These are phyloP conservation scores for Uria lomvia DNA, from an alignment of 2,113 vertebrate genomes.

Conservation along the genomic window DNA sequence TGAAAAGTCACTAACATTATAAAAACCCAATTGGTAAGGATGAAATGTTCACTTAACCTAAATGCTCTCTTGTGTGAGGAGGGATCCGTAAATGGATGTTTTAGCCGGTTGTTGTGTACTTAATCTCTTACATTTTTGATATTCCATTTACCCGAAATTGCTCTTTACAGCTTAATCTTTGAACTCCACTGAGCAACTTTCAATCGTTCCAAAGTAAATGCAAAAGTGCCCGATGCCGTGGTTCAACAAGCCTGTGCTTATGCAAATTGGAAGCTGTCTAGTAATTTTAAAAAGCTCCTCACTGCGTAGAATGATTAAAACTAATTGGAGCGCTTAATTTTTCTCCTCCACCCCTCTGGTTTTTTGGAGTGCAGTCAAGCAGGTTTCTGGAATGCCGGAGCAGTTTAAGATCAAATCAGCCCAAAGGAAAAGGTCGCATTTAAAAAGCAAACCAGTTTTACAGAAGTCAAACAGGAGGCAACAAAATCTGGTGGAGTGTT, in stretches of 20 bases:
- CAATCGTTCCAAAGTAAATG: conserved; percentile 11
- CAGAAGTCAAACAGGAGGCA: not conserved
- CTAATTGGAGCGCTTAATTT: conserved; percentile 69
- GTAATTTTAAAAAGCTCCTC: conserved; percentile 54
- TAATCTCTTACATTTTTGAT: not conserved
- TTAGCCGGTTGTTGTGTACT: not conserved
- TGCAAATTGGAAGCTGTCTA: conserved; percentile 49
- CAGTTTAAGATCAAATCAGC: conserved; percentile 43
- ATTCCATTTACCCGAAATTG: conserved; percentile 25
- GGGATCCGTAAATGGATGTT: not conserved
- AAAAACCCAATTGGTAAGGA: not conserved
- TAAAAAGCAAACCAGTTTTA: conserved; percentile 5
- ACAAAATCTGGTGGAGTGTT: not conserved
- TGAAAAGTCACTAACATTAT: not conserved
- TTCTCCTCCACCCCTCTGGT: conserved; percentile 27
- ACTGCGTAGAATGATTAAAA: conserved; percentile 51
- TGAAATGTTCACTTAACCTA: not conserved
- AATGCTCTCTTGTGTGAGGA: not conserved
- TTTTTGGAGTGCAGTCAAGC: conserved; percentile 59
- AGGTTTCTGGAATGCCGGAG: conserved; percentile 46
- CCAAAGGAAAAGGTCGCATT: conserved; percentile 8
- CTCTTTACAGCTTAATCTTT: conserved; percentile 42
- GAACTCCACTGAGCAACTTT: conserved; percentile 22
- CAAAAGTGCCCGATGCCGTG: not conserved
- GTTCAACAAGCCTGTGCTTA: conserved; percentile 36